Base-by-base conservation (phyloP, 2,113 vertebrate genomes). In the Gorsachius goisagi region DNA sequence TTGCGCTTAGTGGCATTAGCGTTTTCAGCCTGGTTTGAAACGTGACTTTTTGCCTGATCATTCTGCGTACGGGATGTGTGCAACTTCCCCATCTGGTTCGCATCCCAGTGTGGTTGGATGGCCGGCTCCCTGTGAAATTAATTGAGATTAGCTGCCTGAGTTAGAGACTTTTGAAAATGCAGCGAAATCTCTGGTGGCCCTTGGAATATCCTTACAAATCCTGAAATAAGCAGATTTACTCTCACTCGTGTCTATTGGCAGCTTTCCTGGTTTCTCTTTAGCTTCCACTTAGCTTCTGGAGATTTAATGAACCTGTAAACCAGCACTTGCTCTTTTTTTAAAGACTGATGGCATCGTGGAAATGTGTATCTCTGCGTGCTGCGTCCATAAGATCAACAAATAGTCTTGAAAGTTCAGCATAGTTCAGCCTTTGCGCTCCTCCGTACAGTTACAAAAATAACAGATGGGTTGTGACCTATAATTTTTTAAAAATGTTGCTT, bases 41-140 rank as follows among this genome's bases (percentile, higher is more conserved):
- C 8, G 1, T 0, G 3, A 4, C 20, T 59, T 63, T 26, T 28
- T 45, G 59, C 63, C 76, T 7, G 24, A 2, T 35, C 0, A 6
- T 45, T 59, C 59, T 7, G 58, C 3, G 15, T 12, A 17, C 0
- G 27, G 79, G 79, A 12, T 18, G 63, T 9, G 9, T n/a, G 56
- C 0, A 8, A 7, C 75, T 16, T n/a, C 39, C 75, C 67, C 3
- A 0, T 30, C 30, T 21, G 2, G 7, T 30, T 33, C 13, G 56
- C 20, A 5, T 58, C 66, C 6, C 4, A 2, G 41, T 15, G 30
- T 35, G 81, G 41, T 5, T 58, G 32, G 28, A 2, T 28, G 16
- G 27, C 56, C 28, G 23, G 27, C 55, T 87, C 6, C 28, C 32
- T 26, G 49, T 17, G 56, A 59, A 68, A 58, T 83, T 50, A 37